Evolutionary conservation across 2,797 vertebrate genomes (phyloP), one percentile per base, ranked within the genome.

Genomic region (Astyanax mexicanus): DNA sequence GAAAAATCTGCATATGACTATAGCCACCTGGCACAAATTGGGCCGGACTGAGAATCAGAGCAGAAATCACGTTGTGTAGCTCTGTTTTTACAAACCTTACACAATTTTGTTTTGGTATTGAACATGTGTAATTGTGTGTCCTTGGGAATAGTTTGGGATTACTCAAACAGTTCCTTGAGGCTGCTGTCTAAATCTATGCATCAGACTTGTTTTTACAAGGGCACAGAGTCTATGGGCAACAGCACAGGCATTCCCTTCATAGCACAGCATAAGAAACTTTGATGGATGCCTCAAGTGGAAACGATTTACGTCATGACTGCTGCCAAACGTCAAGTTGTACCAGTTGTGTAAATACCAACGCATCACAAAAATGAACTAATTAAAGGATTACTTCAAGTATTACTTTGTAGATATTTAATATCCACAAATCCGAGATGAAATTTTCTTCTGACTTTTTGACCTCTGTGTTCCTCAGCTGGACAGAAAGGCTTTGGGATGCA

Each of bases 401-500:
- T 32, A 37, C n/a, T 37, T 27, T 12, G 17, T 49, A 37, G 23
- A 49, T 44, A n/a, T 1, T 40, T 25, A 13, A 58, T 10, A 66
- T 64, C 12, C 5, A 12, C 23, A n/a, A 68, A 38, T 10, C 9
- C 3, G 7, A 27, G 27, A 35, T 15, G 17, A 40, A 6, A 52
- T n/a, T 38, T 75, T 54, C 11, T 38, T 49, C 58, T 62, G 49
- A 72, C 44, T 13, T 42, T 49, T 61, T 8, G 15, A 68, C 54
- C 55, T 60, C 17, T 3, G 40, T 12, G 23, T 37, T 32, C 27
- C 19, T 7, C 17, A 12, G 29, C 35, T 38, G 40, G 32, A 12
- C 37, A 47, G 76, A 78, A 72, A 52, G 74, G 85, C 77, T 84
- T 87, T 79, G 71, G 81, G 83, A 89, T 87, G 89, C 44, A 85